Percentiles rank a stretch among this genome's conserved stretches.
These are phyloP conservation scores for Bubo scandiacus DNA, from an alignment of 2,113 vertebrate species.

Conservation along the genomic window DNA sequence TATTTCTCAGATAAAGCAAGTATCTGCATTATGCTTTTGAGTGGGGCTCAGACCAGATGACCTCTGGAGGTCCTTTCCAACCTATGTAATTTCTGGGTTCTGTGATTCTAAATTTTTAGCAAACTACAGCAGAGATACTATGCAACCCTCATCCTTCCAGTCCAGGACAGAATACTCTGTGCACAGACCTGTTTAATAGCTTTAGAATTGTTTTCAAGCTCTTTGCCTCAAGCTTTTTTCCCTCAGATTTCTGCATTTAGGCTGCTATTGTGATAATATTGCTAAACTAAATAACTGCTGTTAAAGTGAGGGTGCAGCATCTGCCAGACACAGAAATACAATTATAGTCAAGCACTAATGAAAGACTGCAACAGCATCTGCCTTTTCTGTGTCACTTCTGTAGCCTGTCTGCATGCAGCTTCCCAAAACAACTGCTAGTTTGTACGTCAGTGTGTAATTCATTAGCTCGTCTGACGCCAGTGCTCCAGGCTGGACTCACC, in stretches of 20 bases:
- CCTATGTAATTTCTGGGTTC: background rate
- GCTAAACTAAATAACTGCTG: constrained; percentile 22
- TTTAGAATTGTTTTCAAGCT: constrained; percentile 24
- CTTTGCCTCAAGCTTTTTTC: constrained; percentile 29
- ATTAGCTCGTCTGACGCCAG: background rate
- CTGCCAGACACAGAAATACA: constrained; percentile 46
- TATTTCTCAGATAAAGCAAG: background rate
- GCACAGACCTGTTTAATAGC: background rate
- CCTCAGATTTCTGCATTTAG: constrained; percentile 38
- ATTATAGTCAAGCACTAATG: constrained; percentile 45
- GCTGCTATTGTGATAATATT: constrained; percentile 15
- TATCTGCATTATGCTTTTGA: background rate
- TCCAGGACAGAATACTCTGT: background rate
- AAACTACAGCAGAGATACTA: background rate
- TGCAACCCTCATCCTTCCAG: background rate
- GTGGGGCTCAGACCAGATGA: background rate
- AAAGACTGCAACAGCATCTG: constrained; percentile 41
- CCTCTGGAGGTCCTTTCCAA: background rate
- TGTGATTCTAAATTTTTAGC: background rate
- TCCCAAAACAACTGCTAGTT: background rate
- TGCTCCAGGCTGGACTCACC: background rate
- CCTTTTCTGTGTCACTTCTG: constrained; percentile 15
- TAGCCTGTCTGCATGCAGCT: background rate
- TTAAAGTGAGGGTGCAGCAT: constrained; percentile 42
- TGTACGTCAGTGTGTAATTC: background rate